A percentile compares a stretch with the other conserved stretches of the same genome.
phyloP scores from a whole-genome alignment of 2,113 vertebrate species.

The human region GRCh38 chr2:174093501-174094000 shows the following conservation, averaged over 20 bases:
- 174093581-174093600: not conserved
- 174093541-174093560: not conserved
- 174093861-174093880: not conserved
- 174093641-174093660: conserved; percentile 16
- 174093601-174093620: not conserved
- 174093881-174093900: not conserved
- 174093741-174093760: not conserved
- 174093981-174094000: not conserved
- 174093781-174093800: not conserved
- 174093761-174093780: conserved; percentile 15
- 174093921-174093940: conserved; percentile 9
- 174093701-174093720: conserved; percentile 22
- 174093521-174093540: not conserved
- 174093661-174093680: conserved; percentile 33
- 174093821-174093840: not conserved
- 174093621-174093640: not conserved
- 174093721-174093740: conserved; percentile 21
- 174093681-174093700: conserved; percentile 27
- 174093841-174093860: not conserved
- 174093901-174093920: not conserved
- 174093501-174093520: too few relatives aligned
- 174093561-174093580: not conserved
- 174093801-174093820: not conserved
- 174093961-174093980: not conserved
- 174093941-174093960: not conserved